Evolutionary conservation across 2,888 invertebrate species (phyloP).

Genomic region (Lymantria dispar): DNA sequence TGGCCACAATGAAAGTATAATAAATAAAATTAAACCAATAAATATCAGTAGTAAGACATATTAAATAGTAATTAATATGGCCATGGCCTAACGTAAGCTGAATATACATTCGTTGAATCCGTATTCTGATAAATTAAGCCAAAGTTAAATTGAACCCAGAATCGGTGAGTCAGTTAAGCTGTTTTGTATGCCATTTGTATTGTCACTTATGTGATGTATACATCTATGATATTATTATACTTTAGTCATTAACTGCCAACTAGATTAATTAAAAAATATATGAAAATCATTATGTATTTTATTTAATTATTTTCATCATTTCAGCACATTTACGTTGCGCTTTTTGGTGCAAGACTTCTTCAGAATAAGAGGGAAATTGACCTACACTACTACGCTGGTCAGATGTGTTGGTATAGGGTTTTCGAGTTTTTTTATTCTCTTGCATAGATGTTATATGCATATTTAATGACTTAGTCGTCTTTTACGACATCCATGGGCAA

Average conservation of each 20-base stretch:
- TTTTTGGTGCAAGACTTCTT: too few species aligned
- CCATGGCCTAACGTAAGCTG: constrained; percentile 14
- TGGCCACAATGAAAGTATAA: too few species aligned
- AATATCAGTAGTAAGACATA: too few species aligned
- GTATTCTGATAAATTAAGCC: constrained; percentile 52
- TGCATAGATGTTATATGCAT: too few species aligned
- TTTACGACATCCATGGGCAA: too few species aligned
- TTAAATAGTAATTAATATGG: not conserved
- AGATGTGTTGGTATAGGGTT: too few species aligned
- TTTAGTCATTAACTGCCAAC: constrained; percentile 72
- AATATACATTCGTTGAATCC: constrained; percentile 30
- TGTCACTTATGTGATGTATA: constrained; percentile 53
- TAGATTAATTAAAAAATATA: constrained; percentile 41
- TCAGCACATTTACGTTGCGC: too few species aligned
- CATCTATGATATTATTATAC: constrained; percentile 55
- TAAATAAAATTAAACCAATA: too few species aligned
- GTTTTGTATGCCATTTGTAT: constrained; percentile 65
- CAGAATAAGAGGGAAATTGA: not conserved
- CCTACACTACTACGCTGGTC: too few species aligned
- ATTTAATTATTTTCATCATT: constrained; percentile 17
- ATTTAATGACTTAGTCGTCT: too few species aligned
- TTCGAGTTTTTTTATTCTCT: too few species aligned
- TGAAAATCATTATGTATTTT: constrained; percentile 31
- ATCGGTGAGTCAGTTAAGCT: constrained; percentile 40
- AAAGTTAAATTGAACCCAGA: constrained; percentile 55